phyloP scores from a whole-genome alignment of 2,888 invertebrate genomes.

The Conus canariensis region DNA sequence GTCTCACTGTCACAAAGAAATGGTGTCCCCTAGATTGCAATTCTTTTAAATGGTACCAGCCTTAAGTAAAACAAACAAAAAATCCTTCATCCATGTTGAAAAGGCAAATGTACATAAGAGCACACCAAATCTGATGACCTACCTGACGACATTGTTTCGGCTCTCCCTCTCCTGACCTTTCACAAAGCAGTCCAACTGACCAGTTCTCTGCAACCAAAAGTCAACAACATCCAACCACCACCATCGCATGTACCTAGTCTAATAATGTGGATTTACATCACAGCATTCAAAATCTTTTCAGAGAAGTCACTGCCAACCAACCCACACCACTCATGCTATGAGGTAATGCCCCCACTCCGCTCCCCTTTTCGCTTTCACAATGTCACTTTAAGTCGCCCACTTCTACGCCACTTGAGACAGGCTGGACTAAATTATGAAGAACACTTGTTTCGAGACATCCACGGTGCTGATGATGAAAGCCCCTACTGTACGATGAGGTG shows the following conservation, averaged over 20 bases:
- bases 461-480: too few species aligned
- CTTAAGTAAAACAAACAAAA: too few species aligned
- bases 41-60: too few species aligned
- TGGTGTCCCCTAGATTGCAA: too few species aligned
- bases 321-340: not conserved
- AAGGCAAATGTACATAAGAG: too few species aligned
- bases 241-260: too few species aligned
- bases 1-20: too few species aligned
- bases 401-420: not conserved
- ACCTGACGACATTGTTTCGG: not conserved
- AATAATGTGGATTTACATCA: too few species aligned
- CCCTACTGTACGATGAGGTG: too few species aligned
- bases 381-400: not conserved
- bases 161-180: not conserved
- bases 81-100: too few species aligned
- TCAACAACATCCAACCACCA: too few species aligned
- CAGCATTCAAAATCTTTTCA: not conserved
- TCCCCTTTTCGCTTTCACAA: not conserved
- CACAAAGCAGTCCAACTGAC: not conserved
- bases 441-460: not conserved
- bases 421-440: constrained; percentile 7
- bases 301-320: not conserved
- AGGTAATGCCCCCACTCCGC: too few species aligned
- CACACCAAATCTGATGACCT: not conserved
- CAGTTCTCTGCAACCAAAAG: not conserved